A percentile compares a stretch with the other conserved stretches of the same genome.
Evolutionary conservation across 1,140 invertebrate genomes (phyloP).

Genomic region (Ganaspis sp.): DNA sequence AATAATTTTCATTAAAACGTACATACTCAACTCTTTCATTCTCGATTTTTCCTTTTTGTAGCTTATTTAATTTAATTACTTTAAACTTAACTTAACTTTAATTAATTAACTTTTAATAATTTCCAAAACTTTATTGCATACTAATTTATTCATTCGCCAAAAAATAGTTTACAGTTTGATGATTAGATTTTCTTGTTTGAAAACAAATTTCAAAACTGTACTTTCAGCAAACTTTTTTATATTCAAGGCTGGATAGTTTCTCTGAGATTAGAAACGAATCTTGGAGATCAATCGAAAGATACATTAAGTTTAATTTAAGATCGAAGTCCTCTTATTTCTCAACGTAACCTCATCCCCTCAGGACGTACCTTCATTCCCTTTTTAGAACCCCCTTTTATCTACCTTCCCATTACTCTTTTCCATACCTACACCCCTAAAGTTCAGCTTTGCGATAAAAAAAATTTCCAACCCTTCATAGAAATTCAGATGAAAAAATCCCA

Average conservation of each 20-base stretch:
- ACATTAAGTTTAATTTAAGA: conserved; percentile 54
- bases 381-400: conserved; percentile 20
- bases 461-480: conserved; percentile 4
- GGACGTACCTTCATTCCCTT: conserved; percentile 40
- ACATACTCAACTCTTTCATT: no score
- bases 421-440: background rate
- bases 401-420: background rate
- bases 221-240: no score
- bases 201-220: no score
- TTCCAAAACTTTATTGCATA: no score
- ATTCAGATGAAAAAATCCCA: conserved; percentile 9
- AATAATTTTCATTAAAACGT: no score
- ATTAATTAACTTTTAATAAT: no score
- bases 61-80: no score
- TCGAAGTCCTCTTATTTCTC: conserved; percentile 45
- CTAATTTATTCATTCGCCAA: no score
- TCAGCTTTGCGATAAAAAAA: background rate
- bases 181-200: no score
- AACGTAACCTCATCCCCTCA: conserved; percentile 44
- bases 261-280: background rate
- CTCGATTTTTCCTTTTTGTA: background rate
- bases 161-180: no score
- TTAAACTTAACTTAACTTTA: no score
- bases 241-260: no score
- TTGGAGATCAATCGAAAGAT: conserved; percentile 42